A percentile compares a stretch with the other conserved stretches of the same genome.
These are phyloP conservation scores for Cenopis cana DNA, from an alignment of 2,888 invertebrate genomes.

Conservation along the genomic window DNA sequence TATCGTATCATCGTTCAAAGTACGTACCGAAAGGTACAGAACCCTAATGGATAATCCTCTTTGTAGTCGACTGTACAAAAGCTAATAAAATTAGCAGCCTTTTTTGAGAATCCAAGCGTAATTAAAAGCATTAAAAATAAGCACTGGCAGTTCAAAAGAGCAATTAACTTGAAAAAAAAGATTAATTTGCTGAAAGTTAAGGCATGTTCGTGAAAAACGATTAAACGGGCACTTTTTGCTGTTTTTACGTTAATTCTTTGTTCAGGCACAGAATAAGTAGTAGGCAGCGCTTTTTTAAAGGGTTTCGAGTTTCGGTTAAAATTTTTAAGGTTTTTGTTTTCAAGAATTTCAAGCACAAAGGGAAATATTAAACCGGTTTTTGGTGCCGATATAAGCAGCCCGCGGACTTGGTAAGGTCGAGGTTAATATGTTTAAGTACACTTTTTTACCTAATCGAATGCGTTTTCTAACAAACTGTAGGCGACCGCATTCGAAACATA, in stretches of 20 bases:
- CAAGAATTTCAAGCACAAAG: neutral
- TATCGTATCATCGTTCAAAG: too few species aligned
- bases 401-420: too few species aligned
- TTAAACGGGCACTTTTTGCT: neutral
- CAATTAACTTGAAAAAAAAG: slow-evolving; percentile 15
- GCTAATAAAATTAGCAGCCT: neutral
- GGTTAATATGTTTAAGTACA: too few species aligned
- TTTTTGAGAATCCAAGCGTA: neutral
- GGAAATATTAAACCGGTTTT: too few species aligned
- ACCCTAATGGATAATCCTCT: too few species aligned
- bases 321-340: neutral
- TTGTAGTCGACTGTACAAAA: neutral
- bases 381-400: too few species aligned
- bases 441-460: too few species aligned
- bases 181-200: slow-evolving; percentile 21
- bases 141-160: neutral
- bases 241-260: slow-evolving; percentile 2
- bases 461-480: too few species aligned
- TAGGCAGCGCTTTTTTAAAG: neutral
- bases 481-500: too few species aligned
- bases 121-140: slow-evolving; percentile 12
- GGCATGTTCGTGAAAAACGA: slow-evolving; percentile 12
- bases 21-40: too few species aligned
- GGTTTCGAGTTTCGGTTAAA: neutral
- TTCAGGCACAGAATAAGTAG: too few species aligned